Percentiles rank a stretch among this genome's conserved stretches.
Conservation (phyloP, 2,113 vertebrate species). For the Chionodraco myersi region DNA sequence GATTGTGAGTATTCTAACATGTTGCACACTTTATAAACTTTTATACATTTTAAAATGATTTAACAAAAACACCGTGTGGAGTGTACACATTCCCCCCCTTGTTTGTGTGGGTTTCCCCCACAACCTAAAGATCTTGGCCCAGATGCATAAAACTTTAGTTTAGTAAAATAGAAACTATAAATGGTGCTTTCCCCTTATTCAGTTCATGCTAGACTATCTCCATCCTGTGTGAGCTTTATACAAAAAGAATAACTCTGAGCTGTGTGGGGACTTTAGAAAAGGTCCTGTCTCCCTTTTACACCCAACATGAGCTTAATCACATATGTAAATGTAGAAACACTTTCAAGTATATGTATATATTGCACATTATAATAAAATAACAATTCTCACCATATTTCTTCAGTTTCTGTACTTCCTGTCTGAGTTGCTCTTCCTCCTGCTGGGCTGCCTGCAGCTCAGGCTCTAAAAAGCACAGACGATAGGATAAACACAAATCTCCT, state of each 20-base stretch:
- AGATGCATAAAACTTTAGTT: background rate
- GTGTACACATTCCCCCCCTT: background rate
- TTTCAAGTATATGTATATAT: background rate
- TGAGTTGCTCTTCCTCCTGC: constrained; percentile 72
- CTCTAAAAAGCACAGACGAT: constrained; percentile 63
- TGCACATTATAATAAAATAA: background rate
- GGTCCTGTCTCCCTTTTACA: background rate
- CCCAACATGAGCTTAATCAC: background rate
- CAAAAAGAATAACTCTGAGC: background rate
- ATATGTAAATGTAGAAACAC: background rate
- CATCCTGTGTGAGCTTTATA: background rate
- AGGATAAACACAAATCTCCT: constrained; percentile 2
- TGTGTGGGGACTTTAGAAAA: background rate
- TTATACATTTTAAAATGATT: too few relatives aligned
- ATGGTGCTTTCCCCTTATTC: background rate
- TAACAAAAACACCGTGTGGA: background rate
- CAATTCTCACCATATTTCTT: constrained; percentile 77
- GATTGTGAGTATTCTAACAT: background rate
- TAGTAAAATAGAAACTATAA: background rate
- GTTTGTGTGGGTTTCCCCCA: background rate
- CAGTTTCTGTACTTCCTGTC: constrained; percentile 73
- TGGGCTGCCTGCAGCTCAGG: constrained; percentile 75
- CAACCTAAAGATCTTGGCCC: background rate
- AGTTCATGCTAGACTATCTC: constrained; percentile 9
- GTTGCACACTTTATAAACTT: background rate